Evolutionary conservation across 2,797 vertebrate species (phyloP), one percentile per base, ranked within the genome.

Genomic region (Phylloscopus collybita): DNA sequence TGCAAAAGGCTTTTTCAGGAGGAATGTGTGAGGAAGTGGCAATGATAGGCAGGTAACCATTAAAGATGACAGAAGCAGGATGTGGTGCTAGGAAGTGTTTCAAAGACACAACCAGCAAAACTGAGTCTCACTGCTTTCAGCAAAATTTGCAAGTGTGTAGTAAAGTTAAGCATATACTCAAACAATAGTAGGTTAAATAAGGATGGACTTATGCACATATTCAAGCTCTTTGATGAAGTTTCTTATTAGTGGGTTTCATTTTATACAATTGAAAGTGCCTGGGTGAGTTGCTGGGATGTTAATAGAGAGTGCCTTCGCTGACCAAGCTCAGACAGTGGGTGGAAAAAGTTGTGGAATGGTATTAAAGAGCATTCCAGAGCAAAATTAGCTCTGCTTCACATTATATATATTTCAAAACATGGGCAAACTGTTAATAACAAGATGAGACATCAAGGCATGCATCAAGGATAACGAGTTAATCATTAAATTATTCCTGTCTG

Each of bases 401-500:
- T 90, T 94, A 86, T 87, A 94, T 90, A 87, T 91, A 85, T 92
- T 96, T 96, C 83, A 95, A 94, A 96, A 96, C 93, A 93, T 3
- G 56, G 86, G 64, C 90, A 96, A 93, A 89, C 81, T 94, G 92
- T 96, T 96, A 97, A 96, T 97, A 96, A 96, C 90, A 91, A 92
- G 88, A 96, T 92, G 92, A 94, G 94, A 94, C 92, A 94, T 96
- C 85, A 96, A 95, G 94, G 92, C 83, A 92, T 80, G 78, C 95
- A 95, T 96, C 94, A 97, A 92, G 89, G 85, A 90, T 95, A 92
- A 94, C 51, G 10, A 96, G 70, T 96, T 96, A 94, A 94, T 96
- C 80, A 96, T 96, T 94, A 95, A 96, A 96, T 95, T 96, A 96
- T 97, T 96, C 94, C 94, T 97, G 92, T 90, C 94, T 93, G 93